Percentiles rank a stretch among this genome's conserved stretches.
Evolutionary conservation across 1,140 invertebrate species (phyloP).

Genomic region (Diplogasteroides magnus): DNA sequence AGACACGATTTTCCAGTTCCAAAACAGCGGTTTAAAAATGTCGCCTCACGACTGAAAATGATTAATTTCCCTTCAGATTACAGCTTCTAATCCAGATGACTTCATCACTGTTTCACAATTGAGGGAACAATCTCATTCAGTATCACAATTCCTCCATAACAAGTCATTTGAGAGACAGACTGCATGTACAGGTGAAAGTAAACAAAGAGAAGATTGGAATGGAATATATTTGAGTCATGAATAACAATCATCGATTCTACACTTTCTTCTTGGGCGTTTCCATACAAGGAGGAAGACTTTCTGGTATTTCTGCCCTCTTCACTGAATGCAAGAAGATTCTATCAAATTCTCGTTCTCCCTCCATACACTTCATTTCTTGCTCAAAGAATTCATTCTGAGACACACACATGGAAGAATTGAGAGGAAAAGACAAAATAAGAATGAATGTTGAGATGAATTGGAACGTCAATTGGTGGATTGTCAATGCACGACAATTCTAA

Average conservation of each 20-base stretch:
- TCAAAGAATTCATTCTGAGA: background rate
- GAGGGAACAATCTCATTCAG: background rate
- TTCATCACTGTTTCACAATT: background rate
- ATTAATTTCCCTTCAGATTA: background rate
- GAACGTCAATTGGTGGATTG: slow-evolving; percentile 34
- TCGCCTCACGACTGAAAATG: background rate
- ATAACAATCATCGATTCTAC: slow-evolving; percentile 27
- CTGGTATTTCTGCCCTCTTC: slow-evolving; percentile 32
- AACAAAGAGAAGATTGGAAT: background rate
- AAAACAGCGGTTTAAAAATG: background rate
- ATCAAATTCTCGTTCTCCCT: background rate
- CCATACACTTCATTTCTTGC: background rate
- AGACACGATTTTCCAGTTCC: background rate
- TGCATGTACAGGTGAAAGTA: background rate
- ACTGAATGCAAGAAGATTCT: slow-evolving; percentile 29
- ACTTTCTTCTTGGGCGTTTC: slow-evolving; percentile 36
- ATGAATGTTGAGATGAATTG: slow-evolving; percentile 38
- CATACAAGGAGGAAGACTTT: slow-evolving; percentile 28
- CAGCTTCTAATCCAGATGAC: background rate
- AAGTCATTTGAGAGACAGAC: background rate
- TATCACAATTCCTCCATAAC: background rate
- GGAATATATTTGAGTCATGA: slow-evolving; percentile 14
- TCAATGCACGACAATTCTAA: slow-evolving; percentile 26
- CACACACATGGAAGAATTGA: background rate
- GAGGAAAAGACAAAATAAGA: too few relatives aligned